Evolutionary conservation across 2,888 invertebrate genomes (phyloP), one percentile per base, ranked within the genome.

Genomic region (Protodeltote pygarga): DNA sequence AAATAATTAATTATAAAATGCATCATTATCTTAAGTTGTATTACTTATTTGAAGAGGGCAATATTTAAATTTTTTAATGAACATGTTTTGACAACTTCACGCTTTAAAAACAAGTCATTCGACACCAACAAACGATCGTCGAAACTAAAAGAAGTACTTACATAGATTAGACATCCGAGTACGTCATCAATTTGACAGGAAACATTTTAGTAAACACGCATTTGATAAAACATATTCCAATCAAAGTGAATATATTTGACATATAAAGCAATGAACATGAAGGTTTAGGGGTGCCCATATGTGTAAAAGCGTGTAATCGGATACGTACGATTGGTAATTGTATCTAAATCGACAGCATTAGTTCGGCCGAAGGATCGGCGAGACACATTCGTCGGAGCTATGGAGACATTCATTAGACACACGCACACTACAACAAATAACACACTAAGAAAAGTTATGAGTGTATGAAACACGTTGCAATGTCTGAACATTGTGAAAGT

Each of bases 341-440:
- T 76, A 75, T 77, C 81, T 79, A 85, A 87, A 87, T 83, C 81
- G 86, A 78, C 71, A 66, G 70, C 84, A 87, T 87, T 86, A 83
- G 80, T 84, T 73, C 65, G 65, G 69, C 79, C 72, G 76, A 65
- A 60, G 55, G 55, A 60, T 49, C 59, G 54, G 48, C 61, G 64
- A 71, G 65, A 68, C 74, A 78, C 81, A 82, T 83, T 80, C 79
- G 79, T 86, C 80, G 80, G 73, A 73, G 59, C 66, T 73, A 68
- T 62, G 75, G 75, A 78, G 80, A 84, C 80, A 84, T 89, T 88
- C 84, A 87, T 89, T 89, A 85, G 77, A 69, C 59, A 53, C 73
- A 73, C 79, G 62, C 82, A 77, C 72, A 73, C 55, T 29, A 20
- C 45, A 27, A 24, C 9, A 10, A 1, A 2, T 34, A 25, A 54